Evolutionary conservation across 2,888 invertebrate species (phyloP), one percentile per base, ranked within the genome.

Genomic region (Chaetogeoica ovagalla): DNA sequence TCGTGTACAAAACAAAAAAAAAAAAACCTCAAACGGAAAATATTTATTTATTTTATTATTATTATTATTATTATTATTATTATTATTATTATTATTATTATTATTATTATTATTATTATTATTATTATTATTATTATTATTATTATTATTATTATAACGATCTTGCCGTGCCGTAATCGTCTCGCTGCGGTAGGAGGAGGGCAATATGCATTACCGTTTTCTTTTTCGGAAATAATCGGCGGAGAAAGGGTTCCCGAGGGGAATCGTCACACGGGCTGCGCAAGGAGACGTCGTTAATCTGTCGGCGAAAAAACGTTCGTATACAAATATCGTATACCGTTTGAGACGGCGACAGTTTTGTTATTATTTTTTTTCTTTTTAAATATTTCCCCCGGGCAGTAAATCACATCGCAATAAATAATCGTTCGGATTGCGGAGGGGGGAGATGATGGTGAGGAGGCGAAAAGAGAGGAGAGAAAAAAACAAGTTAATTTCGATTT

Each of bases 401-500:
- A 79, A 79, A 70, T 79, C 77, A 79, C 69, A 70, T 62, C 21
- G 62, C 70, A 71, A 79, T 79, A 70, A 79, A 79, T 70, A 70
- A 59, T n/a, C 62, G 70, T 77, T 60, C 52, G 55, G 70, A 4
- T 30, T 1, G 30, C 2, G 1, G 1, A 4, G 30, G 30, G 30
- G 1, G 30, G 4, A 30, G 4, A 30, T 30, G 4, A 4, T 30
- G 30, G 30, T 1, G 30, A 30, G n/a, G n/a, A n/a, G 21, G 70
- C 17, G 37, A 11, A 13, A 48, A 48, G 11, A 5, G 11, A 48
- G 11, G 39, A 4, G 43, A 57, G 9, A 9, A 62, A 52, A 59
- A 62, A 77, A 77, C 69, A 77, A 77, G 77, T 77, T 79, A 79
- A 79, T 79, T 79, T 71, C 77, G 77, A 79, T 79, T 71, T 70